Evolutionary conservation across 2,113 vertebrate species (phyloP), one percentile per base, ranked within the genome.

Genomic region (Oxyura jamaicensis): DNA sequence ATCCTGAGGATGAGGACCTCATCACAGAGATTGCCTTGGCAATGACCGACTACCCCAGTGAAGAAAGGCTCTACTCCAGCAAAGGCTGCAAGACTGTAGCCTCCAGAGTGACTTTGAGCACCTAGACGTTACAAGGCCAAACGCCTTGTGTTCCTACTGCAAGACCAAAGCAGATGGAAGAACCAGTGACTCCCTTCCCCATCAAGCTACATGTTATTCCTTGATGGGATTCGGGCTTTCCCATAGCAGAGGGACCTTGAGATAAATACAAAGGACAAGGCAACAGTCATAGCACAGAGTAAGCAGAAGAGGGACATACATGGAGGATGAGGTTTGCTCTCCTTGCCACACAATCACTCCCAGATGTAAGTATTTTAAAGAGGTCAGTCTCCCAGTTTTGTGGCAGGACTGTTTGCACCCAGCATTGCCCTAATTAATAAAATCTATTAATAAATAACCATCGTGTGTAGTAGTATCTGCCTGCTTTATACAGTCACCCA

Each of bases 51-150:
- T 99, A 98, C 94, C 99, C 99, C 23, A 98, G 98, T n/a, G 92
- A 96, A 0, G 98, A 98, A 71, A 96, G 97, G 16, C 85, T 99
- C 72, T 99, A 98, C 87, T 98, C 99, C 1, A 98, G 97, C 93
- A 98, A 98, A 95, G 99, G 99, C 96, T 99, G 99, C 96, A 99
- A 99, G 97, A 98, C 98, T 0, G 98, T 99, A 80, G 50, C 65
- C 42, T 66, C 90, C 31, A 72, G 59, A 39, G 90, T 83, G 72
- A 44, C 16, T 21, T 58, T 83, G 84, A 72, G 59, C 52, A 59
- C 9, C 19, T 86, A 72, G 52, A n/a, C 20, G 13, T 9, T 25
- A 8, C 20, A 5, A 23, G 10, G 35, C 55, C 35, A 22, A 66
- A 58, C 8, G 5, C 31, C 5, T 19, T 4, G 0, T 55, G 55